These are phyloP conservation scores for Drosophila dunni DNA, from an alignment of 1,140 invertebrate genomes.

Conservation along the genomic window DNA sequence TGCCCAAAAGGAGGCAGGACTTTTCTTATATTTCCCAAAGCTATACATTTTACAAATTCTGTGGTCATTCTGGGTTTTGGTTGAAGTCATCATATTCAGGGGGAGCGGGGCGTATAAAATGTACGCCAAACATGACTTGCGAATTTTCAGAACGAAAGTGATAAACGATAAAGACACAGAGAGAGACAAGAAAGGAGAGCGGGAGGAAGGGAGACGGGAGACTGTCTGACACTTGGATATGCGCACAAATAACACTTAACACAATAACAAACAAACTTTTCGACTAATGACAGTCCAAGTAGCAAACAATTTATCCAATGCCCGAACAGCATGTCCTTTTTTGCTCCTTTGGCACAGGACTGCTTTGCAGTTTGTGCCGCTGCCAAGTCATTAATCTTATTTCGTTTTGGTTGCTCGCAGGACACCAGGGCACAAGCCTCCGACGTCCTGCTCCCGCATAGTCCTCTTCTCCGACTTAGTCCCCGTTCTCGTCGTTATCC, in stretches of 20 bases:
- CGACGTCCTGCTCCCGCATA: background rate
- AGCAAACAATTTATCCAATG: slow-evolving; percentile 83
- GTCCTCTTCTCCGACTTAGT: background rate
- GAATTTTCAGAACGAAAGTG: slow-evolving; percentile 72
- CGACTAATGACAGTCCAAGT: slow-evolving; percentile 84
- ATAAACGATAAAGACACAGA: slow-evolving; percentile 63
- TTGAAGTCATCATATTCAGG: slow-evolving; percentile 20
- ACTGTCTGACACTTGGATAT: slow-evolving; percentile 76
- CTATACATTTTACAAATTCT: slow-evolving; percentile 43
- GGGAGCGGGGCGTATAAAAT: slow-evolving; percentile 16
- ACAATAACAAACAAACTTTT: slow-evolving; percentile 84
- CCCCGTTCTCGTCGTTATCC: slow-evolving; percentile 68
- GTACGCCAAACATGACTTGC: slow-evolving; percentile 58
- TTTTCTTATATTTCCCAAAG: background rate
- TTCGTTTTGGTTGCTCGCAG: slow-evolving; percentile 69
- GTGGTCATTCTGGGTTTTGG: slow-evolving; percentile 33
- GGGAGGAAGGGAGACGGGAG: slow-evolving; percentile 22
- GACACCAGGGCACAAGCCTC: slow-evolving; percentile 53
- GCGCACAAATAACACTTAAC: slow-evolving; percentile 83
- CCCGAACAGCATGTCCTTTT: slow-evolving; percentile 55
- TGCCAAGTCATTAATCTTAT: slow-evolving; percentile 83
- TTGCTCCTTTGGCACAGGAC: slow-evolving; percentile 23
- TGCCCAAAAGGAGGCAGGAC: slow-evolving; percentile 2
- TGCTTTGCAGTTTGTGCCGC: slow-evolving; percentile 45
- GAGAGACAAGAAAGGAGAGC: background rate